phyloP scores from a whole-genome alignment of 1,140 invertebrate genomes.

The Orius insidiosus region DNA sequence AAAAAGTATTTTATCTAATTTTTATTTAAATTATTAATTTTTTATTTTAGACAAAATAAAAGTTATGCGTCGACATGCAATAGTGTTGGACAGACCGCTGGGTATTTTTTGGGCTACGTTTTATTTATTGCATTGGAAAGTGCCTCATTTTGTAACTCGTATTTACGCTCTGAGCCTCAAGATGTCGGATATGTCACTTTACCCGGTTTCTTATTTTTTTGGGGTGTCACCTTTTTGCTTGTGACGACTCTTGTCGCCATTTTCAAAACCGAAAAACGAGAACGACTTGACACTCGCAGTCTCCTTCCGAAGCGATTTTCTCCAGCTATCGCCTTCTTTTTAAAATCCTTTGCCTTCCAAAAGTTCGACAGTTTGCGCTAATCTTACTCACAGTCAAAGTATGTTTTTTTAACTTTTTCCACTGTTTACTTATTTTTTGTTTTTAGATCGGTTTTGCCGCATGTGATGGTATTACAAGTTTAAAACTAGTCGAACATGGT shows the following conservation, averaged over 20 bases:
- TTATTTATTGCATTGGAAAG: constrained; percentile 96
- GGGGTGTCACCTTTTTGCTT: constrained; percentile 81
- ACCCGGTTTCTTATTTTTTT: constrained; percentile 81
- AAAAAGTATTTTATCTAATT: constrained; percentile 42
- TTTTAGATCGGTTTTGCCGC: constrained; percentile 94
- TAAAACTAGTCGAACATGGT: constrained; percentile 90
- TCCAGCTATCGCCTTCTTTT: constrained; percentile 73
- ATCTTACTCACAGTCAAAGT: constrained; percentile 87
- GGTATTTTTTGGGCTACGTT: constrained; percentile 94
- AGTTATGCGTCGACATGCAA: constrained; percentile 99
- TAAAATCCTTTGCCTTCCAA: constrained; percentile 66
- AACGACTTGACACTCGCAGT: constrained; percentile 27
- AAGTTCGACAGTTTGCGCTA: constrained; percentile 56
- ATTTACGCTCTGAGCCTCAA: constrained; percentile 56
- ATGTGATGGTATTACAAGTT: constrained; percentile 82
- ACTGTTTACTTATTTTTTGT: too few relatives aligned
- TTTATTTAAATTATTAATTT: background rate
- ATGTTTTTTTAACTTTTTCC: constrained; percentile 15
- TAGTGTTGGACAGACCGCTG: constrained; percentile 93
- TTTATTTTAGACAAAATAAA: constrained; percentile 46
- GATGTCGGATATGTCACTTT: constrained; percentile 68
- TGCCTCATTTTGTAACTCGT: constrained; percentile 86
- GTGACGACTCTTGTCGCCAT: constrained; percentile 79
- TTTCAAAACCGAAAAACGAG: constrained; percentile 66
- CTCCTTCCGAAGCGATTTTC: constrained; percentile 38